Base-by-base conservation (phyloP, 2,888 invertebrate species). In the Meta bourneti region DNA sequence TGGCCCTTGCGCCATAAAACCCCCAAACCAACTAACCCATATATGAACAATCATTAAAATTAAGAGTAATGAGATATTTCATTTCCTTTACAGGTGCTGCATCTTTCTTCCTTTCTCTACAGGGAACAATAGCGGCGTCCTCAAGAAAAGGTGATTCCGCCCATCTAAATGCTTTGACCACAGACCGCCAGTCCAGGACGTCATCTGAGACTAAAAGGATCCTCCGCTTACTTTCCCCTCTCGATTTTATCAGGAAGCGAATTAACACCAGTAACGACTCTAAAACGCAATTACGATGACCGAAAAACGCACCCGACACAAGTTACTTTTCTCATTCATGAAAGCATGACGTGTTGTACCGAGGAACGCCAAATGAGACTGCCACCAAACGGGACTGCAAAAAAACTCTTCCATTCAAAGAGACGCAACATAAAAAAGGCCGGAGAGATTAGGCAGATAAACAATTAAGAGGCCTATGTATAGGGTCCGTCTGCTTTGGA, bases 401-500 rank as follows among this genome's bases (percentile, higher is more conserved):
- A 82, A 82, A 82, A 69, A 7, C 49, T 70, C 69, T 34, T 70
- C 20, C 48, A 48, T 4, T 34, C 49, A 20, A 69, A 48, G 70
- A 69, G 69, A 82, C 54, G n/a, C n/a, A 82, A 70, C 19, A 13
- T n/a, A 48, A 49, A 51, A 61, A 61, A 61, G 13, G 11, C 61
- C 61, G 16, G 11, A 9, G 7, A 16, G 61, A 16, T 61, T 8
- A 77, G n/a, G 20, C n/a, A 48, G 51, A 72, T 75, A 86, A 86
- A 86, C 78, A 86, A 86, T 86, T 86, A 86, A 49, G 86, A 49
- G 86, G 86, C 86, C 86, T 19, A 20, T 77, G 13, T 49, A 19
- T 49, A 16, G 71, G 86, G 86, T 11, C 20, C 7, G n/a, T 49
- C 34, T 61, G 34, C 74, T 16, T 11, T 83, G 51, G 6, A n/a